Conservation (phyloP, 2,797 vertebrate genomes). For the Garrulus glandarius region DNA sequence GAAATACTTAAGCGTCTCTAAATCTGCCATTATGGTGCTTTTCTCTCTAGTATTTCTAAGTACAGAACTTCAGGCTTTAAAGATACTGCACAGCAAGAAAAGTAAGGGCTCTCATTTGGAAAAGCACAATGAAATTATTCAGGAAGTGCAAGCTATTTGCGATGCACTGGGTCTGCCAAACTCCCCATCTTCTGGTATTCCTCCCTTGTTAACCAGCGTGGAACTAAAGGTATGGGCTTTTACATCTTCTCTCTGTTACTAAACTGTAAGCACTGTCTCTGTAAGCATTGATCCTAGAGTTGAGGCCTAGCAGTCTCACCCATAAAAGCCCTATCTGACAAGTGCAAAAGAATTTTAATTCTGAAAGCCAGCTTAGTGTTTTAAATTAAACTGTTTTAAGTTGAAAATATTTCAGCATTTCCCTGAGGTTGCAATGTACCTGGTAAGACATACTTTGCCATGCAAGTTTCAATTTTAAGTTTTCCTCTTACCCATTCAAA, state of each 20-base stretch:
- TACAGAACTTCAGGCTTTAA: constrained; percentile 92
- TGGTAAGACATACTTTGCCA: background rate
- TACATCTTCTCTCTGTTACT: background rate
- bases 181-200: constrained; percentile 68
- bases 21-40: background rate
- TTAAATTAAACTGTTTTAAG: background rate
- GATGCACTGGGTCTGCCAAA: constrained; percentile 78
- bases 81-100: constrained; percentile 80
- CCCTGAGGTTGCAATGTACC: background rate
- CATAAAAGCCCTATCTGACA: background rate
- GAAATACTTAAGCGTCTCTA: background rate
- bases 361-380: background rate
- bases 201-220: constrained; percentile 75
- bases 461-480: background rate
- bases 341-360: background rate
- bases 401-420: background rate
- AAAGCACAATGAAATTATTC: constrained; percentile 67
- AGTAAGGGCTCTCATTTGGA: constrained; percentile 53
- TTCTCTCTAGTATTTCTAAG: constrained; percentile 87
- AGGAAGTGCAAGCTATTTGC: constrained; percentile 82
- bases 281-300: background rate
- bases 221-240: constrained; percentile 82
- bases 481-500: background rate
- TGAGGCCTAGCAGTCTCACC: background rate
- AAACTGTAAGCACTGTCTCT: background rate